Conservation (phyloP, 1,140 invertebrate genomes). For the Halictus rubicundus region DNA sequence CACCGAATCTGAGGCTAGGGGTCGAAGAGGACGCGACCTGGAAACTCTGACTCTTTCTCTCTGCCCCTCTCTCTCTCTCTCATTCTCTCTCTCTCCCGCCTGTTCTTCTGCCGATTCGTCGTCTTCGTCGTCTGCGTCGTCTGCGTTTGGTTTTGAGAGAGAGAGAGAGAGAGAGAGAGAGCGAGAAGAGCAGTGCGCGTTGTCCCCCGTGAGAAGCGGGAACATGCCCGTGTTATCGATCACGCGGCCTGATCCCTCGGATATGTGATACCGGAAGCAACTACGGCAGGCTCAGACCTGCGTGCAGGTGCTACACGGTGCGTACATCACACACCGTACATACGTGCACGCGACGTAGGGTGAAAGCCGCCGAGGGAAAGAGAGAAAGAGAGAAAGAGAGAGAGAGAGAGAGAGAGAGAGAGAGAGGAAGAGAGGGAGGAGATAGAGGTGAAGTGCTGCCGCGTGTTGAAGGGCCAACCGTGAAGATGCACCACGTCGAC, state of each 20-base stretch:
- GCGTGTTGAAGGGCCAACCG: constrained; percentile 46
- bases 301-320: constrained; percentile 50
- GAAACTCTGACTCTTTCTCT: no score
- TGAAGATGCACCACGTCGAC: constrained; percentile 50
- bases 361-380: constrained; percentile 4
- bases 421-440: constrained; percentile 27
- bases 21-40: neutral
- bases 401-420: no score
- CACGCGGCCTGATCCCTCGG: constrained; percentile 55
- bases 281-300: constrained; percentile 61
- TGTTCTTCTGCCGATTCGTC: no score
- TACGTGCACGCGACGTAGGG: constrained; percentile 48
- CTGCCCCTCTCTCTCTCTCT: no score
- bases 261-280: constrained; percentile 66
- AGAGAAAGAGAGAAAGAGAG: neutral
- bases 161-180: no score
- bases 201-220: constrained; percentile 13
- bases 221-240: constrained; percentile 63
- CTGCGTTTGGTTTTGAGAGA: no score
- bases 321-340: constrained; percentile 4
- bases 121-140: no score
- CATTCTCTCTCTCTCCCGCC: no score
- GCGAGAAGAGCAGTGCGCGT: neutral
- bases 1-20: neutral
- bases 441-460: constrained; percentile 26